phyloP scores from a whole-genome alignment of 2,888 invertebrate species.

The Nowickia ferox region DNA sequence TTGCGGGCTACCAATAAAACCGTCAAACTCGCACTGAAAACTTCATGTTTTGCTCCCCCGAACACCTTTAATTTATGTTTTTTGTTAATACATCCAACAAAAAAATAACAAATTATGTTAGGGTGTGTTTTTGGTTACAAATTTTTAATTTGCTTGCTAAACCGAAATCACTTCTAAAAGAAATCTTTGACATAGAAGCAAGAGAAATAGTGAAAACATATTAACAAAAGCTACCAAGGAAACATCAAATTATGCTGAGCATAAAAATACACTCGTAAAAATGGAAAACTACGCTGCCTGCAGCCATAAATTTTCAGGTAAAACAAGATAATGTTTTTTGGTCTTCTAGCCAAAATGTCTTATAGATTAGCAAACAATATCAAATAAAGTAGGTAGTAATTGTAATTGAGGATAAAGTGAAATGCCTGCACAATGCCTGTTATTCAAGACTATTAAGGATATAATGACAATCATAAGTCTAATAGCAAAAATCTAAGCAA shows the following conservation, averaged over 20 bases:
- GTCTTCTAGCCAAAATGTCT: conserved; percentile 24
- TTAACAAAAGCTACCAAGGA: conserved; percentile 14
- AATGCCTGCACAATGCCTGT: too few species aligned
- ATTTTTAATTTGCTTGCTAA: conserved; percentile 67
- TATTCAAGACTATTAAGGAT: neutral
- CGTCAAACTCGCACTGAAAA: conserved; percentile 77
- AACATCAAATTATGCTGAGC: conserved; percentile 20
- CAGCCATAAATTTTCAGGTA: conserved; percentile 25
- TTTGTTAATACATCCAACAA: neutral
- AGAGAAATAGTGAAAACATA: conserved; percentile 14
- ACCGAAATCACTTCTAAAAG: conserved; percentile 23
- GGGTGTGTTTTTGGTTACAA: conserved; percentile 9
- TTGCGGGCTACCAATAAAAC: conserved; percentile 80
- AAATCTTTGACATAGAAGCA: neutral
- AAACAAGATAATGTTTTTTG: conserved; percentile 10
- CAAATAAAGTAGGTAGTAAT: conserved; percentile 29
- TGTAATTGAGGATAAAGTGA: conserved; percentile 3
- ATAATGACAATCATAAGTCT: neutral
- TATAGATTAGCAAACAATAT: conserved; percentile 48
- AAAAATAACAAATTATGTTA: conserved; percentile 15
- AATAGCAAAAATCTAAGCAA: neutral
- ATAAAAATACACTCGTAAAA: neutral
- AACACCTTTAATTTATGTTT: neutral
- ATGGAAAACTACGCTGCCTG: conserved; percentile 28
- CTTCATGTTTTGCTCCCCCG: conserved; percentile 10